Evolutionary conservation across 1,140 invertebrate species (phyloP).

Genomic region (Drosophila bifasciata): DNA sequence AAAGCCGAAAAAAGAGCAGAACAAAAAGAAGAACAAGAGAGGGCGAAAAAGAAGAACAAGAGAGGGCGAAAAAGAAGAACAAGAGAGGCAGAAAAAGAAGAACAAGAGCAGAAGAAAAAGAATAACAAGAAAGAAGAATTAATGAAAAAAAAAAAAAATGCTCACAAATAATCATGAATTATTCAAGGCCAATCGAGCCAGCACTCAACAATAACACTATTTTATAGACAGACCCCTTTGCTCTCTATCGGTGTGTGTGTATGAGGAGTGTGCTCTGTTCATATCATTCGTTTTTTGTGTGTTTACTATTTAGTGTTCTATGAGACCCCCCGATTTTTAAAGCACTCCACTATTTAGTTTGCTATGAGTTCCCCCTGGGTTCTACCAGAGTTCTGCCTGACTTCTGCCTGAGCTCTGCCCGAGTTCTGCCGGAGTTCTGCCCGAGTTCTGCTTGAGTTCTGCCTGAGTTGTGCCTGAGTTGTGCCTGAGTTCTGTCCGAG

Average conservation of each 20-base stretch:
- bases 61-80: slow-evolving; percentile 23
- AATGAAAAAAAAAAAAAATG: slow-evolving; percentile 29
- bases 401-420: too few species aligned
- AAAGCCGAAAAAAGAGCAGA: too few species aligned
- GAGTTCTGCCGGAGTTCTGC: too few species aligned
- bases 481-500: too few species aligned
- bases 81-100: slow-evolving; percentile 1
- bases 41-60: not conserved
- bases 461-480: too few species aligned
- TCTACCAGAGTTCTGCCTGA: too few species aligned
- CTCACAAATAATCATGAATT: slow-evolving; percentile 76
- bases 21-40: slow-evolving; percentile 19
- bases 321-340: not conserved
- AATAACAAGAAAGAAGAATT: not conserved
- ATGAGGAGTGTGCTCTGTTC: not conserved
- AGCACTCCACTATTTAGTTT: too few species aligned
- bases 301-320: slow-evolving; percentile 40
- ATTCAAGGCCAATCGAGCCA: slow-evolving; percentile 70
- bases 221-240: slow-evolving; percentile 21
- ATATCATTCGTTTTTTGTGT: slow-evolving; percentile 39
- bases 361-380: too few species aligned
- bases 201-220: slow-evolving; percentile 50
- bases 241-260: not conserved
- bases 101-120: too few species aligned
- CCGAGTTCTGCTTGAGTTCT: too few species aligned